These are phyloP conservation scores for Cranoglanis bouderius DNA, from an alignment of 2,113 vertebrate species.

Conservation along the genomic window DNA sequence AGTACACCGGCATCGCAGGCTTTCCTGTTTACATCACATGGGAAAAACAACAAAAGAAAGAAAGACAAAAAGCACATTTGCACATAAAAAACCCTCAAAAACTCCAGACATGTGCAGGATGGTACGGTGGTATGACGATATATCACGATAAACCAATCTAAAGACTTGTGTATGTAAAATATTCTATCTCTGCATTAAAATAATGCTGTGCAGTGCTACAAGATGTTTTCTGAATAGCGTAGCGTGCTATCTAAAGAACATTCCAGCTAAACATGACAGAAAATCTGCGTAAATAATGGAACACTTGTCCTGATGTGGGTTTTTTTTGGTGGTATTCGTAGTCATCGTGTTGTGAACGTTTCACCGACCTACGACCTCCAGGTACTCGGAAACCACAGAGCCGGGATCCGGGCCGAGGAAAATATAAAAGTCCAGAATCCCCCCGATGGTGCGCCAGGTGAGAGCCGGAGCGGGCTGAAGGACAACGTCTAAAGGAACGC, in stretches of 20 bases:
- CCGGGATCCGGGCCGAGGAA: constrained; percentile 79
- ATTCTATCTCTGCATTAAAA: neutral
- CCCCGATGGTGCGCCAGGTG: constrained; percentile 87
- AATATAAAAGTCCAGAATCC: constrained; percentile 85
- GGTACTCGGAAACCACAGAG: constrained; percentile 80
- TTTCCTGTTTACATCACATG: constrained; percentile 59
- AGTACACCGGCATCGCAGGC: constrained; percentile 83
- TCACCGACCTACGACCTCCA: constrained; percentile 82
- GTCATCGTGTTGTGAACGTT: neutral
- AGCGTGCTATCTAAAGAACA: too few relatives aligned
- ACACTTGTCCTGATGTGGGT: neutral
- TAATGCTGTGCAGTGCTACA: neutral
- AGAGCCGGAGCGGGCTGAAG: constrained; percentile 83
- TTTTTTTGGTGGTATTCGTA: neutral
- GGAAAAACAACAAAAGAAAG: neutral
- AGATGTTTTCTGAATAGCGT: too few relatives aligned
- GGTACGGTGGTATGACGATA: too few relatives aligned
- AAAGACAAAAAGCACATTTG: too few relatives aligned
- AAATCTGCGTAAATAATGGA: neutral
- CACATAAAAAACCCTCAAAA: too few relatives aligned
- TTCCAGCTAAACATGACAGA: too few relatives aligned
- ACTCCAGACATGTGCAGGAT: too few relatives aligned
- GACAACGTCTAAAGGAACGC: constrained; percentile 73
- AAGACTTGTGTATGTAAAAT: neutral
- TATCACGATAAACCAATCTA: too few relatives aligned